A percentile compares a stretch with the other conserved stretches of the same genome.
These are phyloP conservation scores for Muscicapa comitata DNA, from an alignment of 2,797 vertebrate species.

Conservation along the genomic window DNA sequence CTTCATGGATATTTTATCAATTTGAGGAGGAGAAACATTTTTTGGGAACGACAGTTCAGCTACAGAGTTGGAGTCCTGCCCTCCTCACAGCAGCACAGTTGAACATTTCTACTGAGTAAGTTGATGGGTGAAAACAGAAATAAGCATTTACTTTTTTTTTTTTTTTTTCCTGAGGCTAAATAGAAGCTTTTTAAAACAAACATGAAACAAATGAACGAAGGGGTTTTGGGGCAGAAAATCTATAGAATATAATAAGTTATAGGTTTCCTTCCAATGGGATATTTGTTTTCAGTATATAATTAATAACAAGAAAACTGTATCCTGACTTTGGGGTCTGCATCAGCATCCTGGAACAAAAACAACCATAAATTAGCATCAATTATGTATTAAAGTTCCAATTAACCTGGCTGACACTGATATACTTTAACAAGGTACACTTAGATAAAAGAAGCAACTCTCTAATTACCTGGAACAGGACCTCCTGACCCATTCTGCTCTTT, in stretches of 20 bases:
- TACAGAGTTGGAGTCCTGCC: neutral
- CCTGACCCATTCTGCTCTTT: slow-evolving; percentile 80
- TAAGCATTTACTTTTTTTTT: neutral
- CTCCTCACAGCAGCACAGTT: neutral
- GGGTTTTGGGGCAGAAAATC: slow-evolving; percentile 11
- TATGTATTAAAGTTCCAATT: slow-evolving; percentile 86
- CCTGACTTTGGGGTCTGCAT: slow-evolving; percentile 76
- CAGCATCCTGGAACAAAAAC: slow-evolving; percentile 79
- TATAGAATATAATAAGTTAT: slow-evolving; percentile 52
- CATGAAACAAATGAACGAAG: slow-evolving; percentile 8
- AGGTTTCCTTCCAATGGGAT: slow-evolving; percentile 65
- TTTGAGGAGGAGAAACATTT: neutral
- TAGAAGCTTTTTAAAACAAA: neutral
- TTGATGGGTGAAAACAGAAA: neutral
- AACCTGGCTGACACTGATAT: slow-evolving; percentile 85
- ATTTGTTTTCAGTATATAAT: slow-evolving; percentile 82
- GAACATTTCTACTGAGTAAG: neutral
- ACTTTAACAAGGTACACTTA: slow-evolving; percentile 83
- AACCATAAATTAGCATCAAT: slow-evolving; percentile 86
- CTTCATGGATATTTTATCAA: neutral
- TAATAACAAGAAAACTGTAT: slow-evolving; percentile 83
- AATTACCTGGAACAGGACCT: slow-evolving; percentile 83
- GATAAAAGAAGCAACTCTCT: slow-evolving; percentile 84
- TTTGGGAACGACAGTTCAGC: neutral
- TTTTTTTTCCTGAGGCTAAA: neutral